These are phyloP conservation scores for Psittacula derbiana DNA, from an alignment of 2,797 vertebrate genomes.

Conservation along the genomic window DNA sequence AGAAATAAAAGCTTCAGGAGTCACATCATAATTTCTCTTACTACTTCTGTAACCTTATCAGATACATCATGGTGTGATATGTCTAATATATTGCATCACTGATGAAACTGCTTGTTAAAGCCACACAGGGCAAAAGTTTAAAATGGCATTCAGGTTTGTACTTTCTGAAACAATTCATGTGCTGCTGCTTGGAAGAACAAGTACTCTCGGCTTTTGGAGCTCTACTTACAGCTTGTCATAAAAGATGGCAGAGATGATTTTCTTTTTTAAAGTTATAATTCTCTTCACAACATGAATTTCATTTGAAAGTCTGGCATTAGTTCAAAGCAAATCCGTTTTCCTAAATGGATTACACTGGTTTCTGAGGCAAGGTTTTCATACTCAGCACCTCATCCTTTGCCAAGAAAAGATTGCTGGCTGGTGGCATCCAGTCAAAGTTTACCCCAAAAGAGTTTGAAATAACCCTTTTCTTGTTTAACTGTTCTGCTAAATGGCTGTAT, in stretches of 20 bases:
- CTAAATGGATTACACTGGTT: conserved; percentile 35
- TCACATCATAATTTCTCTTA: background rate
- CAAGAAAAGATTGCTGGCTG: background rate
- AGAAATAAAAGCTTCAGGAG: conserved; percentile 8
- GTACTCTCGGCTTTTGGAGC: background rate
- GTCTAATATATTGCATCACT: background rate
- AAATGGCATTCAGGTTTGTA: background rate
- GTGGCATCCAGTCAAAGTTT: background rate
- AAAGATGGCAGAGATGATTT: background rate
- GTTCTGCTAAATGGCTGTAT: background rate
- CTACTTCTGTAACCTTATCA: background rate
- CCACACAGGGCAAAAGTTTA: conserved; percentile 7
- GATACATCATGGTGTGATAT: background rate
- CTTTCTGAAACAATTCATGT: background rate
- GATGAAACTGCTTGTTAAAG: background rate
- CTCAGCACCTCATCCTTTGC: background rate
- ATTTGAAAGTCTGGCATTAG: conserved; percentile 19
- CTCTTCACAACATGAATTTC: background rate
- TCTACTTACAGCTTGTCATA: background rate
- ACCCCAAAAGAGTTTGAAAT: background rate
- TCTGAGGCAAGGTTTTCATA: conserved; percentile 26
- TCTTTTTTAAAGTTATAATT: background rate
- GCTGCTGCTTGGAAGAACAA: background rate
- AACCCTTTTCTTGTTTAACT: background rate
- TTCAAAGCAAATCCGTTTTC: conserved; percentile 20